A percentile compares a stretch with the other conserved stretches of the same genome.
Conservation (phyloP, 2,113 vertebrate species). For the Copsychus sechellarum region DNA sequence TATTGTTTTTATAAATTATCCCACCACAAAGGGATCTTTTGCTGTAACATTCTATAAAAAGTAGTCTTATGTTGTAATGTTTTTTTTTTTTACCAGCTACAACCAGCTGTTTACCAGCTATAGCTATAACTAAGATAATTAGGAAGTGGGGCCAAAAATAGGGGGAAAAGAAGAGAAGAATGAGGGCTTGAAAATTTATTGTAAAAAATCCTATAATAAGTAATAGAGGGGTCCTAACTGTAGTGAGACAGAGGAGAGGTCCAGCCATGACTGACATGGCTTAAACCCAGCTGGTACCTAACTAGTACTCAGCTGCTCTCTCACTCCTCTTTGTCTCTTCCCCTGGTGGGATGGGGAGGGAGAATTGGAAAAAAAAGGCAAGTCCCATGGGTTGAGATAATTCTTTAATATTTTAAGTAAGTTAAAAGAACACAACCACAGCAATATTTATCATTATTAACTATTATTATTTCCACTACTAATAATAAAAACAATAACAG, state of each 20-base stretch:
- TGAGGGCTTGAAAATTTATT: accelerated
- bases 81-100: not conserved
- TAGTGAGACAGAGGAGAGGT: not conserved
- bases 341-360: not conserved
- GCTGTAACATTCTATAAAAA: not conserved
- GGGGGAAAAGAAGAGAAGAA: accelerated
- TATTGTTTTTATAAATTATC: not conserved
- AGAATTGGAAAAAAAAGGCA: not conserved
- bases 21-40: accelerated
- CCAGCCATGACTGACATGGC: not conserved
- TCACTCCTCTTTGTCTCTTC: not conserved
- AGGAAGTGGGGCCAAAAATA: accelerated
- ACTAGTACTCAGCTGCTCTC: not conserved
- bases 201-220: not conserved
- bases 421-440: not conserved
- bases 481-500: too few species aligned
- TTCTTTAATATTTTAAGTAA: not conserved
- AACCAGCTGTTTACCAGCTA: too few species aligned
- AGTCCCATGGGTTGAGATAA: not conserved
- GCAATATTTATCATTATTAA: too few species aligned
- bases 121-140: too few species aligned
- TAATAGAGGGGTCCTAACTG: not conserved
- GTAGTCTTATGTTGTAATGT: accelerated
- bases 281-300: not conserved
- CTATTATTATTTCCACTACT: accelerated